Evolutionary conservation across 2,113 vertebrate species (phyloP).

Genomic region (Amblyopsis rosae): DNA sequence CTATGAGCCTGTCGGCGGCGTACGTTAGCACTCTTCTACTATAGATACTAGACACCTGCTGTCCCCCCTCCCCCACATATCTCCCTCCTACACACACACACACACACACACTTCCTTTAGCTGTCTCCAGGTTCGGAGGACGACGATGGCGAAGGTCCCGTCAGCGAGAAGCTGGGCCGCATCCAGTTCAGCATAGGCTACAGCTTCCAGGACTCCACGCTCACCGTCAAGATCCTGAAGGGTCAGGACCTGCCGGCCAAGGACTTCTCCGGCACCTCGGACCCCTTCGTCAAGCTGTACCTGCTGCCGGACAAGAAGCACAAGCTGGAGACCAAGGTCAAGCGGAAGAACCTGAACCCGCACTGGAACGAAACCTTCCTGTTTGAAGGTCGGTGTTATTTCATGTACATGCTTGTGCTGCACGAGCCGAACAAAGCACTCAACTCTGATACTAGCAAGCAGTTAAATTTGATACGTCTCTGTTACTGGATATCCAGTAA

Average conservation of each 20-base stretch:
- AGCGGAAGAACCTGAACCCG: constrained; percentile 97
- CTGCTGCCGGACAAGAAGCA: constrained; percentile 98
- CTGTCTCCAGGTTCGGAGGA: constrained; percentile 96
- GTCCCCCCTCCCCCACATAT: constrained; percentile 32
- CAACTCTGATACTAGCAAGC: background rate
- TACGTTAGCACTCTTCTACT: background rate
- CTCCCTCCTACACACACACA: constrained; percentile 54
- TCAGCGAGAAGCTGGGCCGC: constrained; percentile 92
- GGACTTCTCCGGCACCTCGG: constrained; percentile 97
- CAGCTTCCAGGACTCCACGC: constrained; percentile 98
- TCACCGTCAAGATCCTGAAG: constrained; percentile 96
- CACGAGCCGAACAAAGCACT: background rate
- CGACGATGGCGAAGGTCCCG: constrained; percentile 88
- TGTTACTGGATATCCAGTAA: too few relatives aligned
- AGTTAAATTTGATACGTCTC: background rate
- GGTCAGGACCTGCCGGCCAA: constrained; percentile 97
- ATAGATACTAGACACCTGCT: too few relatives aligned
- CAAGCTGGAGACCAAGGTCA: constrained; percentile 99
- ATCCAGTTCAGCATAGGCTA: constrained; percentile 99
- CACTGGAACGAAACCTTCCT: constrained; percentile 99
- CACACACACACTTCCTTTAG: constrained; percentile 69
- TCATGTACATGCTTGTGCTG: background rate
- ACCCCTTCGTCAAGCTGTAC: constrained; percentile 99
- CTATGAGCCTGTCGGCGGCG: background rate
- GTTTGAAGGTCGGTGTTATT: constrained; percentile 86